Evolutionary conservation across 37 sponge, comb jelly and placozoan genomes (phyloP).

Genomic region (Hexactinellida sp.): DNA sequence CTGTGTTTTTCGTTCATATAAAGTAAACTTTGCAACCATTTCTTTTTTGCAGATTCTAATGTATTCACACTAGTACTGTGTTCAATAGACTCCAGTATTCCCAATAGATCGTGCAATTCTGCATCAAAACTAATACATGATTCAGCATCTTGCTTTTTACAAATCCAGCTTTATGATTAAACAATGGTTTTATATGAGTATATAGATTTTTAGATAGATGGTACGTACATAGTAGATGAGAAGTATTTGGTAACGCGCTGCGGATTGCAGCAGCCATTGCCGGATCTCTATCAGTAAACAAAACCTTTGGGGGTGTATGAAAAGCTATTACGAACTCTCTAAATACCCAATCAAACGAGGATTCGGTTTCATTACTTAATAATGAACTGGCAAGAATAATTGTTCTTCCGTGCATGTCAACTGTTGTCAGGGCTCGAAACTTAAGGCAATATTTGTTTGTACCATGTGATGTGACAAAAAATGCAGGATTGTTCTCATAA

Average conservation of each 20-base stretch:
- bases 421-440: no score
- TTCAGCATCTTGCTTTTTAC: not conserved
- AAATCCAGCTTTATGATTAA: no score
- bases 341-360: not conserved
- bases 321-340: not conserved
- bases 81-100: not conserved
- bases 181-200: not conserved
- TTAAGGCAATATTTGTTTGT: no score
- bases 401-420: not conserved
- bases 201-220: not conserved
- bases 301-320: not conserved
- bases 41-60: not conserved
- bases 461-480: not conserved
- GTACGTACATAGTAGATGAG: not conserved
- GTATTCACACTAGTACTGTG: not conserved
- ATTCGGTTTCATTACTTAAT: not conserved
- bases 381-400: not conserved
- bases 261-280: not conserved
- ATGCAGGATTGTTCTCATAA: not conserved
- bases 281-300: not conserved
- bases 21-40: not conserved
- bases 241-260: not conserved
- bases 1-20: not conserved
- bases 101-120: not conserved
- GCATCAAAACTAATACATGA: not conserved